Evolutionary conservation across 1,140 invertebrate species (phyloP), one percentile per base, ranked within the genome.

Genomic region (Brachionus sp.): DNA sequence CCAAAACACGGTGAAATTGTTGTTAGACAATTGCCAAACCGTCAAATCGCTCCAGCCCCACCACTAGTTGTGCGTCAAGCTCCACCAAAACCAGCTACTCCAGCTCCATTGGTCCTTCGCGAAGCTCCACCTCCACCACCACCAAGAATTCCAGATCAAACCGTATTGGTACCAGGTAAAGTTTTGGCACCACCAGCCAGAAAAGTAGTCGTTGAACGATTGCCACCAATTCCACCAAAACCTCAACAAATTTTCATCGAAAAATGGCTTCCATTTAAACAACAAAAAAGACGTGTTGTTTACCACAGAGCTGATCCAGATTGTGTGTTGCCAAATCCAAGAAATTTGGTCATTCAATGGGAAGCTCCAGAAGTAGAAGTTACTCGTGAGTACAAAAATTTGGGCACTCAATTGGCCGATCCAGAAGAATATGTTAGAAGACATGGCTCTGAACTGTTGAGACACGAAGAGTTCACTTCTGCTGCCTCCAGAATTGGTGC

Each of bases 271-370:
- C 50, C 50, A 39, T 84, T 77, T 37, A 66, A 77, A 68, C 83
- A 78, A 44, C 70, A 77, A 64, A 50, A 33, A 25, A 46, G 83
- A 66, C 29, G 46, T 13, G 70, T 84, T 46, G 37, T 84, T 13
- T 44, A 42, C 50, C 50, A 84, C 46, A 10, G 23, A 44, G 70
- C 83, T 39, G 57, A 70, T 5, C 35, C 50, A 64, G 35, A 70
- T 12, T 73, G 68, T 13, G 6, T 42, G 5, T 25, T 64, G n/a
- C 25, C 44, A 42, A 53, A 46, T 75, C 42, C 57, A 42, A 73
- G 57, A 57, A 83, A 83, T 77, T 50, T 70, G 25, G 42, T 83
- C 35, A 83, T 83, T 57, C 53, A 83, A 77, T 83, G 82, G 82
- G 44, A 70, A 39, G 13, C 39, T 62, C 82, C 82, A 25, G 66